Conservation (phyloP, 2,113 vertebrate genomes). For the Clarias magur region DNA sequence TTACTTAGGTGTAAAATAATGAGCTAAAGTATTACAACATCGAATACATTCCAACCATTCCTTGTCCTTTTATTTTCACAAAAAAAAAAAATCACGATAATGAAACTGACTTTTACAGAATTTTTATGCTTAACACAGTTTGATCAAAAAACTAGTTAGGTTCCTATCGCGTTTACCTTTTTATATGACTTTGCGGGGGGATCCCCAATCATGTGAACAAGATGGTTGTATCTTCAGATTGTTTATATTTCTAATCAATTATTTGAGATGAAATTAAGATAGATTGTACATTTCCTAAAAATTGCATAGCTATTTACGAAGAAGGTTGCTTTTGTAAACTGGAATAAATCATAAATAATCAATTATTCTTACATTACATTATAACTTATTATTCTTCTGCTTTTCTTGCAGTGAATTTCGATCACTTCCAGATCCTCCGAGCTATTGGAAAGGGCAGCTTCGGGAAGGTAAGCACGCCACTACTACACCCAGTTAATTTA, state of each 20-base stretch:
- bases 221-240: background rate
- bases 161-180: background rate
- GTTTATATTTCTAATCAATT: background rate
- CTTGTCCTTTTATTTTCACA: background rate
- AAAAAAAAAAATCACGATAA: background rate
- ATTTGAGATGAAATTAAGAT: background rate
- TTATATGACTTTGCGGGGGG: background rate
- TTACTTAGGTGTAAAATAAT: background rate
- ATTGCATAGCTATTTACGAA: background rate
- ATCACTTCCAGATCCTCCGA: conserved; percentile 80
- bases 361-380: background rate
- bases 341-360: background rate
- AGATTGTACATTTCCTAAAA: background rate
- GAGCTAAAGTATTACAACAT: background rate
- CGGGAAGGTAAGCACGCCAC: conserved; percentile 72
- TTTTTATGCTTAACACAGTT: background rate
- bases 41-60: background rate
- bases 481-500: background rate
- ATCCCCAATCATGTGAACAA: background rate
- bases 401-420: conserved; percentile 75
- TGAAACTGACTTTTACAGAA: background rate
- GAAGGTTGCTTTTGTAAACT: background rate
- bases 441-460: conserved; percentile 81
- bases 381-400: background rate
- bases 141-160: background rate